Base-by-base conservation (phyloP, 2,113 vertebrate genomes). In the Melozone crissalis region DNA sequence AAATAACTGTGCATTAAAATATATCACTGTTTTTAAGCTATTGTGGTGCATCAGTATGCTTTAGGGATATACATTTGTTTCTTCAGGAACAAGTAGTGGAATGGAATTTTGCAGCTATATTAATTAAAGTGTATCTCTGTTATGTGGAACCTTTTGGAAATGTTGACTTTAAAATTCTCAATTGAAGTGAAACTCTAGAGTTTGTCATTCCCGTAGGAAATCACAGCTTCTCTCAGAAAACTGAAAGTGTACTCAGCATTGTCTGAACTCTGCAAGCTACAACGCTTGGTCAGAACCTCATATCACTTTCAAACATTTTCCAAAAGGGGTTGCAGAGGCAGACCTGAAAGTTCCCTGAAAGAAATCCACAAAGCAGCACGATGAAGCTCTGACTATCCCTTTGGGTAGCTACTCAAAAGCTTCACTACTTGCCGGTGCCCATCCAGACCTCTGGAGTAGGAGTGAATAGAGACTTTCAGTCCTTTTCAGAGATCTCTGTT, bases 221-320 rank as follows among this genome's bases (percentile, higher is more conserved):
- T 84, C 44, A 41, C 13, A 51, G 28, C 23, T 54, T 4, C 31
- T 55, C 21, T 63, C 62, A 81, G 46, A 87, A 93, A 86, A 59
- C 21, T 30, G 16, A 63, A 87, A 52, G 51, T 13, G 5, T 71
- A n/a, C 41, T 78, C 26, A 57, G 12, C 30, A 26, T 54, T 74
- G 15, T 44, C 57, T 4, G 43, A 21, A 52, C 22, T 90, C 14
- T 44, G 41, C 14, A 12, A 41, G 46, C 69, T 69, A 31, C 28
- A 46, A 7, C 0, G 0, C n/a, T 33, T 20, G 65, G 13, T 47
- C 2, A 2, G 14, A 71, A 11, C 4, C 3, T 22, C 47, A 11
- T 31, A 47, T 28, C 52, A 24, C 41, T 66, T 49, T 27, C 83
- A 82, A 68, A 19, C 12, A 33, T 71, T 84, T 82, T 55, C 37